Conservation (phyloP, 2,797 vertebrate genomes). For the Liparis tanakae region DNA sequence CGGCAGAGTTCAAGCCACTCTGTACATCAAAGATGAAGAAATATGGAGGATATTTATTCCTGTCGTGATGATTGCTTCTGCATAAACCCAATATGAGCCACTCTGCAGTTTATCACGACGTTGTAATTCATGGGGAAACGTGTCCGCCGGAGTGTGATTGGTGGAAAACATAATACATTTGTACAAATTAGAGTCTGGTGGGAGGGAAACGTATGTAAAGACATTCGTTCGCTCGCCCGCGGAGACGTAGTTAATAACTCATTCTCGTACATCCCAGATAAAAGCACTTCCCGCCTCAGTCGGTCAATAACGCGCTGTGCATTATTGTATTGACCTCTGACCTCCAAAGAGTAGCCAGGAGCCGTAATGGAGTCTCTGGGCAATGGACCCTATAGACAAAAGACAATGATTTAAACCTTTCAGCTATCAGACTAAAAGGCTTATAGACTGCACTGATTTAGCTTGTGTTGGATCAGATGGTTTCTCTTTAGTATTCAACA, state of each 20-base stretch:
- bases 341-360: slow-evolving; percentile 49
- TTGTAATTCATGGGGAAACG: slow-evolving; percentile 23
- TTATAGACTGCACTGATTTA: slow-evolving; percentile 62
- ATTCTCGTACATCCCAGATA: slow-evolving; percentile 23
- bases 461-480: slow-evolving; percentile 51
- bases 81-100: slow-evolving; percentile 53
- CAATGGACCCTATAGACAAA: slow-evolving; percentile 68
- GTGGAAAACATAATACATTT: slow-evolving; percentile 43
- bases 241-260: slow-evolving; percentile 2
- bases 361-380: slow-evolving; percentile 59
- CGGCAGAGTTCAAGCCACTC: slow-evolving; percentile 53
- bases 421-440: slow-evolving; percentile 56
- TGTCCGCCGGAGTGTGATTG: slow-evolving; percentile 39
- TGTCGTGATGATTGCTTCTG: slow-evolving; percentile 59
- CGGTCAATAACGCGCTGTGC: slow-evolving; percentile 55
- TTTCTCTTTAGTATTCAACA: slow-evolving; percentile 59
- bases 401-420: slow-evolving; percentile 68
- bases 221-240: neutral
- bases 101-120: slow-evolving; percentile 46
- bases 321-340: slow-evolving; percentile 61
- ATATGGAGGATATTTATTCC: slow-evolving; percentile 59
- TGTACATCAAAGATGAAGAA: slow-evolving; percentile 73
- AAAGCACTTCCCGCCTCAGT: slow-evolving; percentile 46
- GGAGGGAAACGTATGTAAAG: slow-evolving; percentile 19
- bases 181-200: slow-evolving; percentile 26